phyloP scores from a whole-genome alignment of 2,113 vertebrate species.

The Amphiprion percula region DNA sequence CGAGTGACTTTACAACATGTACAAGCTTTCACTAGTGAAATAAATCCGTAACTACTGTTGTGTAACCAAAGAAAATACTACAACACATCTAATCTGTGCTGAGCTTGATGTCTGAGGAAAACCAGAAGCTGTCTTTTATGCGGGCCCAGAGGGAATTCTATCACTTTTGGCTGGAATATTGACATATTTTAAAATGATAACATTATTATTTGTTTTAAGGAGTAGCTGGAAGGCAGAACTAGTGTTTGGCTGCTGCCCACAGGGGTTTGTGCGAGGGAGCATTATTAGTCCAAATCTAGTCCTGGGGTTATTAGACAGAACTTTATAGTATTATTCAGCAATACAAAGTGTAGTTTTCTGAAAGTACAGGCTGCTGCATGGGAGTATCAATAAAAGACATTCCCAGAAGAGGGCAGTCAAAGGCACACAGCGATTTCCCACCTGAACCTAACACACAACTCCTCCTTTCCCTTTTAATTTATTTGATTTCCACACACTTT shows the following conservation, averaged over 20 bases:
- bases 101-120: constrained; percentile 1
- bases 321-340: neutral
- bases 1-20: neutral
- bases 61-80: constrained; percentile 20
- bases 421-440: neutral
- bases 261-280: neutral
- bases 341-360: neutral
- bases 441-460: too few relatives aligned
- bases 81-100: constrained; percentile 9
- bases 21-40: constrained; percentile 12
- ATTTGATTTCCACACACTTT: too few relatives aligned
- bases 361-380: neutral
- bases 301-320: neutral
- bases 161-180: neutral
- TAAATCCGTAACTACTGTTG: constrained; percentile 11
- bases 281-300: neutral
- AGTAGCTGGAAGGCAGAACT: neutral
- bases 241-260: constrained; percentile 22
- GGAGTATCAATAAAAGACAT: constrained; percentile 5
- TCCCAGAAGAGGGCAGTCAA: constrained; percentile 41
- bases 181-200: constrained; percentile 1
- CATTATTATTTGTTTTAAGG: constrained; percentile 1
- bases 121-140: neutral
- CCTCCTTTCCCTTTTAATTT: too few relatives aligned
- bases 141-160: fast-evolving